These are phyloP conservation scores for Watsonalla binaria DNA, from an alignment of 2,888 invertebrate genomes.

Conservation along the genomic window DNA sequence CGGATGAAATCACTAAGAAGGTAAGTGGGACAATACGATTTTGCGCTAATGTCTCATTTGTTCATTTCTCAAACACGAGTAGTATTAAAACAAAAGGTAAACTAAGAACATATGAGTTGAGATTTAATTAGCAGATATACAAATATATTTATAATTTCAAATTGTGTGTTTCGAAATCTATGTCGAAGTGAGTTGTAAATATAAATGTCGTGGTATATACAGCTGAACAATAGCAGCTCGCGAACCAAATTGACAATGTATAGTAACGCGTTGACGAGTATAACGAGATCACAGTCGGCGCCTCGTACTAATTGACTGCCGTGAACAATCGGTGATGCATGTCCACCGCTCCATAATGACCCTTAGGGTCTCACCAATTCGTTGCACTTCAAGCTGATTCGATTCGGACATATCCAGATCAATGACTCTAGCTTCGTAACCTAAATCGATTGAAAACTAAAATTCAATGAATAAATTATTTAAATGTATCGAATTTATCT, in stretches of 20 bases:
- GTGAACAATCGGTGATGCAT: conserved; percentile 66
- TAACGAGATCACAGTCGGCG: conserved; percentile 43
- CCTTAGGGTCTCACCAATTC: conserved; percentile 41
- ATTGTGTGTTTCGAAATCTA: conserved; percentile 8
- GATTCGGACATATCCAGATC: conserved; percentile 42
- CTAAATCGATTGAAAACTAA: neutral
- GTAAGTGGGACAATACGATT: conserved; percentile 47
- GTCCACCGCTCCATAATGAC: conserved; percentile 39
- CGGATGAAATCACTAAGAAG: conserved; percentile 33
- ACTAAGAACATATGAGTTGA: too few species aligned
- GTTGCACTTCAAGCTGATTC: conserved; percentile 51
- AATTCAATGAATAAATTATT: too few species aligned
- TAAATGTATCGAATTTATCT: too few species aligned
- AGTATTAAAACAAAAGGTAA: too few species aligned
- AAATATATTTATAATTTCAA: neutral
- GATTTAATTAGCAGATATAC: conserved; percentile 4
- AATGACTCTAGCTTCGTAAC: conserved; percentile 22
- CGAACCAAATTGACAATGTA: conserved; percentile 36
- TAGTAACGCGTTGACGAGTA: conserved; percentile 30
- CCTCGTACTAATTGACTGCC: conserved; percentile 60
- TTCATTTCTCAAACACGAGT: neutral
- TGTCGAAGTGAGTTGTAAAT: conserved; percentile 22
- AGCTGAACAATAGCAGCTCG: conserved; percentile 35
- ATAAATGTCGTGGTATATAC: conserved; percentile 17
- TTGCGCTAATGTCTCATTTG: conserved; percentile 13